phyloP scores from a whole-genome alignment of 2,113 vertebrate species.

The Cryptomyrus ogoouensis region DNA sequence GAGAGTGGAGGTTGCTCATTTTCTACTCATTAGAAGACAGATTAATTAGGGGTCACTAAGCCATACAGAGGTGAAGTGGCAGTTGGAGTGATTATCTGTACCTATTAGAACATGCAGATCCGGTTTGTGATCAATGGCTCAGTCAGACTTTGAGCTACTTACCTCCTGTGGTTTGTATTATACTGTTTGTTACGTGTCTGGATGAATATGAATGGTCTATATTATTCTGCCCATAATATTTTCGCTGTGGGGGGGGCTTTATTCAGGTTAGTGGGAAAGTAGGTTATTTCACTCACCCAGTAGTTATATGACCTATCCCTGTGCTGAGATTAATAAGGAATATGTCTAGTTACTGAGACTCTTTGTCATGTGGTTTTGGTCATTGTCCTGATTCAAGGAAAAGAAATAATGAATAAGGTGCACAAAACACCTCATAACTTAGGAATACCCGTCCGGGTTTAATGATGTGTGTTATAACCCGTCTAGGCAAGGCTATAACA shows the following conservation, averaged over 20 bases:
- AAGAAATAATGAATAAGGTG: not conserved
- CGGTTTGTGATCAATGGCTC: not conserved
- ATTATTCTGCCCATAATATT: not conserved
- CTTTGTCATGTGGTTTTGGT: not conserved
- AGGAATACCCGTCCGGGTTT: not conserved
- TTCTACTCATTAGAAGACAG: constrained; percentile 17
- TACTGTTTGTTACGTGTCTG: not conserved
- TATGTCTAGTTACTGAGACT: not conserved
- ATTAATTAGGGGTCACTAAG: constrained; percentile 11
- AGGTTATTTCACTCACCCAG: not conserved
- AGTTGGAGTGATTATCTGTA: constrained; percentile 1
- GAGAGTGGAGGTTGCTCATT: constrained; percentile 1
- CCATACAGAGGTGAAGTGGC: constrained; percentile 8
- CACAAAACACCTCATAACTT: not conserved
- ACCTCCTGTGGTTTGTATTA: not conserved
- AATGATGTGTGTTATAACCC: not conserved
- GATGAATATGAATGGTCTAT: not conserved
- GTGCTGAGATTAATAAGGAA: not conserved
- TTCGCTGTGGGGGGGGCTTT: not conserved
- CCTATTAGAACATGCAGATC: not conserved
- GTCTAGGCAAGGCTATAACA: not conserved
- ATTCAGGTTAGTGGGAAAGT: not conserved
- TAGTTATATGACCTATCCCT: not conserved
- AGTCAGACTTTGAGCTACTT: not conserved
- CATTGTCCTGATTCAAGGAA: not conserved